Conservation (phyloP, 2,797 vertebrate genomes). For the Danio albolineatus region DNA sequence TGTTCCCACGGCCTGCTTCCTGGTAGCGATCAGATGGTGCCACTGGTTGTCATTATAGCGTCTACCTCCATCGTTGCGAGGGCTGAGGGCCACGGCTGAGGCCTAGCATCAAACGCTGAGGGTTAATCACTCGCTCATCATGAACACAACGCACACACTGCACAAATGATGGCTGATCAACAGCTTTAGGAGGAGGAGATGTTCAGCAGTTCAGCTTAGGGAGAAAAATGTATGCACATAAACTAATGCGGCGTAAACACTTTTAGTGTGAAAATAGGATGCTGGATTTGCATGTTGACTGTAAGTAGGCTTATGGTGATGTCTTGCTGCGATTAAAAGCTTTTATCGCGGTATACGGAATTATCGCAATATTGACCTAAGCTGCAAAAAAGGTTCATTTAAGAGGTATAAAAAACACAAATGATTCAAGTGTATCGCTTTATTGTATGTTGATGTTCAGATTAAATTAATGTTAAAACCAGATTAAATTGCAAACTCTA, state of each 20-base stretch:
- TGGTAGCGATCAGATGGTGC: slow-evolving; percentile 86
- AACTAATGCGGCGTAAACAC: neutral
- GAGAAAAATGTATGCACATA: slow-evolving; percentile 7
- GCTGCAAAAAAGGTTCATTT: too few relatives aligned
- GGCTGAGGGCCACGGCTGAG: slow-evolving; percentile 85
- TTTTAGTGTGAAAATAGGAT: neutral
- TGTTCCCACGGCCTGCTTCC: slow-evolving; percentile 85
- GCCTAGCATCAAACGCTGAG: slow-evolving; percentile 76
- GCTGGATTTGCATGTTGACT: neutral
- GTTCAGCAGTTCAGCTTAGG: slow-evolving; percentile 9
- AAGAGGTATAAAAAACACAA: too few relatives aligned
- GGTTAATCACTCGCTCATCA: slow-evolving; percentile 48
- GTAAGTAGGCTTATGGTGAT: neutral
- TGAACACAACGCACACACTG: slow-evolving; percentile 28
- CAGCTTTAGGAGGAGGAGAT: slow-evolving; percentile 13
- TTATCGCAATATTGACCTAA: too few relatives aligned
- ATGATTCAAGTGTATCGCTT: too few relatives aligned
- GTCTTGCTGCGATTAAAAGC: too few relatives aligned
- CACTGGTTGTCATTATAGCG: slow-evolving; percentile 87
- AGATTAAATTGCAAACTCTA: too few relatives aligned
- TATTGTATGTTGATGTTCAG: too few relatives aligned
- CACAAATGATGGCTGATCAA: slow-evolving; percentile 34
- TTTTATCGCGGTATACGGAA: too few relatives aligned
- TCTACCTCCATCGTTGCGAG: slow-evolving; percentile 81
- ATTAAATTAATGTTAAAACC: too few relatives aligned